Conservation (phyloP, 2,113 vertebrate species). For the Austrofundulus limnaeus region DNA sequence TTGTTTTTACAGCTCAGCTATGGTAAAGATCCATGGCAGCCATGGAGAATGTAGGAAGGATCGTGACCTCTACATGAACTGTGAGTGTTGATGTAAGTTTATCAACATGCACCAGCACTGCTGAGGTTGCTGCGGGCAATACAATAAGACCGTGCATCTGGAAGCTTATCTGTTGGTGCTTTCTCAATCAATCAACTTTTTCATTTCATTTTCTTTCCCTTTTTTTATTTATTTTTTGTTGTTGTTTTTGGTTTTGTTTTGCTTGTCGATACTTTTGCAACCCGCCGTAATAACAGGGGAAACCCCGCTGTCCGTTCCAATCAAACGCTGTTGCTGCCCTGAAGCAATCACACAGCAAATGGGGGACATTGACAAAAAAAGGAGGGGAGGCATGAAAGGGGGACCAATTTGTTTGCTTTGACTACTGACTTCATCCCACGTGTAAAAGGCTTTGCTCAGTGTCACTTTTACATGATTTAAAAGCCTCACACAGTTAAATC, state of each 20-base stretch:
- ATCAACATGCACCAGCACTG: conserved; percentile 78
- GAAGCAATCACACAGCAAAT: conserved; percentile 80
- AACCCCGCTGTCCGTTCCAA: conserved; percentile 56
- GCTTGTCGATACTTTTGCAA: conserved; percentile 44
- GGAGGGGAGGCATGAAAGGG: conserved; percentile 77
- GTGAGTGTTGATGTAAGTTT: conserved; percentile 78
- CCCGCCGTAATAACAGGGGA: conserved; percentile 40
- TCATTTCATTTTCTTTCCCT: conserved; percentile 1
- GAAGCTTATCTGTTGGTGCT: conserved; percentile 53
- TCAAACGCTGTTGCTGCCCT: conserved; percentile 76
- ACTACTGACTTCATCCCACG: conserved; percentile 81
- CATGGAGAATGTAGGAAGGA: conserved; percentile 71
- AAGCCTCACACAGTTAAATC: conserved; percentile 81
- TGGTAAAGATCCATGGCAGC: conserved; percentile 80
- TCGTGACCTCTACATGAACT: conserved; percentile 80
- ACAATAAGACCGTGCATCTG: conserved; percentile 51
- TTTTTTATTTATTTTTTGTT: background rate
- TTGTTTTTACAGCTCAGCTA: conserved; percentile 68
- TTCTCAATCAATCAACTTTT: conserved; percentile 50
- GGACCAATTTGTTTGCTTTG: conserved; percentile 73
- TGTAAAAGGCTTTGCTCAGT: conserved; percentile 75
- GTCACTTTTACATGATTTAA: conserved; percentile 83
- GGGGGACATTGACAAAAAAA: conserved; percentile 72
- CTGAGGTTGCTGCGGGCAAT: conserved; percentile 81
- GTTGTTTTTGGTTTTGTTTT: no score